Conservation (phyloP, 53 echinoderm and acorn worm species). For the Luidia sarsii region DNA sequence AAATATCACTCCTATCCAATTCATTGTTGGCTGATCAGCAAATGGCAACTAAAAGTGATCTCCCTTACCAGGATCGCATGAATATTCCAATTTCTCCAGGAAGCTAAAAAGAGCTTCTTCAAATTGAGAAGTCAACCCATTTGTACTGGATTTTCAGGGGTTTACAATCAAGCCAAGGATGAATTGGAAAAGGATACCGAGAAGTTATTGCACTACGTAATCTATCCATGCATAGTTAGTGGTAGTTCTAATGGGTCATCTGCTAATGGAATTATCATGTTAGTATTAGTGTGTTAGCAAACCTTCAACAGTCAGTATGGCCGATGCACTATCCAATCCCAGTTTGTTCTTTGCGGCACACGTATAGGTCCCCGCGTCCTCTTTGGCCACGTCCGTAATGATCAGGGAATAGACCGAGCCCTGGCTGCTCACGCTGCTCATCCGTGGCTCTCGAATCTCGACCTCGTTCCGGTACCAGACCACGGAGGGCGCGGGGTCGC, state of each 20-base stretch:
- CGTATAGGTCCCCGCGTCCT: constrained; percentile 51
- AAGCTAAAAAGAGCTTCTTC: too few species aligned
- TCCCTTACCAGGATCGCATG: too few species aligned
- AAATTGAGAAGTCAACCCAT: too few species aligned
- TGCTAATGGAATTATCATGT: too few species aligned
- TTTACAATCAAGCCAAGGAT: too few species aligned
- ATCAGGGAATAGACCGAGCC: constrained; percentile 43
- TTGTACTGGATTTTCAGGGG: too few species aligned
- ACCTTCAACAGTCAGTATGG: constrained; percentile 60
- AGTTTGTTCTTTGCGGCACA: constrained; percentile 49
- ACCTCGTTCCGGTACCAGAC: constrained; percentile 87
- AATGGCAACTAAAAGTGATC: too few species aligned
- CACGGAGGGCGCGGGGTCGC: constrained; percentile 73
- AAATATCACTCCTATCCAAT: too few species aligned
- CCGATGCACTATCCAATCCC: constrained; percentile 56
- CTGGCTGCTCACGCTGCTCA: constrained; percentile 31
- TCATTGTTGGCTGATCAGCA: too few species aligned
- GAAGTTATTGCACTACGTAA: neutral
- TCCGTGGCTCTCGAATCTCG: constrained; percentile 62
- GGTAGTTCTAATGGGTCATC: too few species aligned
- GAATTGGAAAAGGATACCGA: neutral
- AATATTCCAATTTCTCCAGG: too few species aligned
- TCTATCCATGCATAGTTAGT: neutral
- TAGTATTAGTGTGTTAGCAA: constrained; percentile 31
- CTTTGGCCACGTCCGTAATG: constrained; percentile 47